These are phyloP conservation scores for Mesorhabditis belari DNA, from an alignment of 2,888 invertebrate species.

Conservation along the genomic window DNA sequence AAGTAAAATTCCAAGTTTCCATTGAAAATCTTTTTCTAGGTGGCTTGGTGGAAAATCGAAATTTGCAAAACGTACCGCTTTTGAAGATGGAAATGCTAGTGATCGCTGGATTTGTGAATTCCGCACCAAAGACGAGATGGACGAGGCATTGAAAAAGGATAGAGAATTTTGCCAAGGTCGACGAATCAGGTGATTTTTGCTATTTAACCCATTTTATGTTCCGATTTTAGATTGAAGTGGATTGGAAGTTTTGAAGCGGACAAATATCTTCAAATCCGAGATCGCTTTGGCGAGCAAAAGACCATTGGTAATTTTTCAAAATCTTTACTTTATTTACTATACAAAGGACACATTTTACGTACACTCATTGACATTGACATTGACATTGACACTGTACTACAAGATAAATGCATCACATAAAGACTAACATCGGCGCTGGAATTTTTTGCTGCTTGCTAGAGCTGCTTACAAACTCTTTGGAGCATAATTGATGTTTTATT, in stretches of 20 bases:
- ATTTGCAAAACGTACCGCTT: conserved; percentile 28
- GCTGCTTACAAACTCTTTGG: no score
- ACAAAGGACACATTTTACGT: no score
- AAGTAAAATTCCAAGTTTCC: conserved; percentile 5
- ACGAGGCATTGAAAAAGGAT: conserved; percentile 6
- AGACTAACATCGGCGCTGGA: no score
- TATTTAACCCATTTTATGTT: neutral
- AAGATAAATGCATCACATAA: no score
- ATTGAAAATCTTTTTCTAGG: conserved; percentile 10
- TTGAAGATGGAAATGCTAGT: conserved; percentile 35
- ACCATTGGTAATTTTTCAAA: conserved; percentile 1
- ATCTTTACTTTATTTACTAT: no score
- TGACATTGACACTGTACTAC: no score
- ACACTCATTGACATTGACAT: no score
- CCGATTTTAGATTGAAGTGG: conserved; percentile 8
- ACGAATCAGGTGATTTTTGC: neutral
- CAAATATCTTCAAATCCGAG: conserved; percentile 21
- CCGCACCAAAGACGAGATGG: conserved; percentile 19
- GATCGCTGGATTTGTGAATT: conserved; percentile 47
- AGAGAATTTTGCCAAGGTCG: neutral
- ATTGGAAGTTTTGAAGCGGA: conserved; percentile 24
- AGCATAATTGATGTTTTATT: no score
- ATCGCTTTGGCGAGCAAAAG: conserved; percentile 19
- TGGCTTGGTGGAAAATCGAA: conserved; percentile 21
- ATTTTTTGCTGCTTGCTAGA: no score